These are phyloP conservation scores for Anseranas semipalmata DNA, from an alignment of 2,113 vertebrate genomes.

Conservation along the genomic window DNA sequence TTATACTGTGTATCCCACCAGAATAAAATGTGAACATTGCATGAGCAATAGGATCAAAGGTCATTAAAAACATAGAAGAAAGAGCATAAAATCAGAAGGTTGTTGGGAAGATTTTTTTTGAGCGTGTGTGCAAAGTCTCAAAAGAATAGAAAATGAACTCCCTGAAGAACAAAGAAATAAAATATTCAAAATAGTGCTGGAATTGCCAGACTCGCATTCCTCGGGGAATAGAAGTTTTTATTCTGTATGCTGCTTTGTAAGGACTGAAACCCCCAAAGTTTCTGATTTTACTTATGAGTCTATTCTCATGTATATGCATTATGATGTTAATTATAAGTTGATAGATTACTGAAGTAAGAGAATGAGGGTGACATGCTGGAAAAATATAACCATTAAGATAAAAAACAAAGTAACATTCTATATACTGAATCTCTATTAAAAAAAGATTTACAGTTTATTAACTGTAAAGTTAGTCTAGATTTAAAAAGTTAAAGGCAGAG, in stretches of 20 bases:
- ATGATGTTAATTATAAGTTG: background rate
- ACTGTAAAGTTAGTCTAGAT: background rate
- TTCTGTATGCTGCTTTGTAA: background rate
- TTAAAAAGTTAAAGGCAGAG: background rate
- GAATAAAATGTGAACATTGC: background rate
- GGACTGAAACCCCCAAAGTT: background rate
- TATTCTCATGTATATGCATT: background rate
- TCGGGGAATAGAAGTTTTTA: background rate
- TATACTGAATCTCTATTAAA: background rate
- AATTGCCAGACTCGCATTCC: background rate
- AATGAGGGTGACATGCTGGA: background rate
- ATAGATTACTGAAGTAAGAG: background rate
- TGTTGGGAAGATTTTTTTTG: background rate
- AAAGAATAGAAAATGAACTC: constrained; percentile 22
- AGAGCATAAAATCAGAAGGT: background rate
- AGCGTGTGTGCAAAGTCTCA: background rate
- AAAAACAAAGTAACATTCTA: background rate
- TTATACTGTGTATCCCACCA: background rate
- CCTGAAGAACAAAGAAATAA: background rate
- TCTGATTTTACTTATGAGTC: background rate
- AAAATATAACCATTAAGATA: background rate
- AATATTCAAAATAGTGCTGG: background rate
- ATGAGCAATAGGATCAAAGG: background rate
- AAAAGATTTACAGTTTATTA: no score
- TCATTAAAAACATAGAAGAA: background rate